These are phyloP conservation scores for Rhynchopsitta pachyrhyncha DNA, from an alignment of 2,113 vertebrate genomes.

Conservation along the genomic window DNA sequence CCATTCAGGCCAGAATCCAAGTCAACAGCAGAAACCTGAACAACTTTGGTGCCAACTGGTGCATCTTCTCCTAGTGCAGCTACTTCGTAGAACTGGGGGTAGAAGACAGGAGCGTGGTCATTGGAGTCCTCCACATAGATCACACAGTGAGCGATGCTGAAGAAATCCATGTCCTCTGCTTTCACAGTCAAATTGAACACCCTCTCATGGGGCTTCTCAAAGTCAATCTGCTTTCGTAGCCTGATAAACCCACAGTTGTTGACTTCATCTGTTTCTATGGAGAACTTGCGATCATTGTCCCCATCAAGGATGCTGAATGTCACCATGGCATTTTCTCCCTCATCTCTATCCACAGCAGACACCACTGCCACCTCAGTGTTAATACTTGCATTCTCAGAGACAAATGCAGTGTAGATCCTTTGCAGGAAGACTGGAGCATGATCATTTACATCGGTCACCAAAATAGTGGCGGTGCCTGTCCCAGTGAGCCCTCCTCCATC, in stretches of 20 bases:
- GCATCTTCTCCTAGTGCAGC: slow-evolving; percentile 80
- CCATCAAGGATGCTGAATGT: slow-evolving; percentile 86
- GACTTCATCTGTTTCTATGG: slow-evolving; percentile 84
- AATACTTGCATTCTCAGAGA: slow-evolving; percentile 80
- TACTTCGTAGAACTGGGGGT: slow-evolving; percentile 84
- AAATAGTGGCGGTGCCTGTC: slow-evolving; percentile 86
- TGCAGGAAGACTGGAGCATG: slow-evolving; percentile 86
- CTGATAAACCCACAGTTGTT: slow-evolving; percentile 78
- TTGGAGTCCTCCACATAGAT: slow-evolving; percentile 88
- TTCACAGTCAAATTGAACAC: slow-evolving; percentile 88
- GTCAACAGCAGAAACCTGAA: slow-evolving; percentile 85
- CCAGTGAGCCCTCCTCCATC: slow-evolving; percentile 87
- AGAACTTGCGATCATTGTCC: slow-evolving; percentile 86
- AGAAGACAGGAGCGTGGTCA: slow-evolving; percentile 85
- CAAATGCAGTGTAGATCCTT: slow-evolving; percentile 76
- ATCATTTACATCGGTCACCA: slow-evolving; percentile 87
- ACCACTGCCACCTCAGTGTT: slow-evolving; percentile 82
- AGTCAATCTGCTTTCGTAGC: slow-evolving; percentile 84
- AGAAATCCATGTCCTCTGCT: slow-evolving; percentile 86
- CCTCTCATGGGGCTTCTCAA: slow-evolving; percentile 86
- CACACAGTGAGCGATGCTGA: slow-evolving; percentile 78
- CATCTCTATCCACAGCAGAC: slow-evolving; percentile 83
- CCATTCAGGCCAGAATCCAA: slow-evolving; percentile 87
- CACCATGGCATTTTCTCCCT: slow-evolving; percentile 84
- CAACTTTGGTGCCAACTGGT: slow-evolving; percentile 80